Evolutionary conservation across 1,140 invertebrate genomes (phyloP).

Genomic region (Drosophila rufa): DNA sequence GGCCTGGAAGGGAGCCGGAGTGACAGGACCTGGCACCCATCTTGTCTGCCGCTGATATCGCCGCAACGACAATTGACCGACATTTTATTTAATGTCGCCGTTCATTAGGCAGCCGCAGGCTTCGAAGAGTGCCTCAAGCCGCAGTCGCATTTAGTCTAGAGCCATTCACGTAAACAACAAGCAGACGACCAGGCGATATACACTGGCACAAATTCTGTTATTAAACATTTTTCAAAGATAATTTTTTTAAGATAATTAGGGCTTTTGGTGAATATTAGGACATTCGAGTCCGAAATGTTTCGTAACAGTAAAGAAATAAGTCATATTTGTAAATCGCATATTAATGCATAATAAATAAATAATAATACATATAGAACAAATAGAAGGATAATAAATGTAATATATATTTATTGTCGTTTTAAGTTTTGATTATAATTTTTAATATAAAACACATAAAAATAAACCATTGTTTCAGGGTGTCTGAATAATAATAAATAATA

Average conservation of each 20-base stretch:
- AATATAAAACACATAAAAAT: too few species aligned
- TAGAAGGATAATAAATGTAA: too few species aligned
- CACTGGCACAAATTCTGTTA: not conserved
- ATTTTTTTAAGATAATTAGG: not conserved
- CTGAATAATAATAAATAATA: too few species aligned
- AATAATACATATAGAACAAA: too few species aligned
- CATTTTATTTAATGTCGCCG: constrained; percentile 81
- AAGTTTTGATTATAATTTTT: too few species aligned
- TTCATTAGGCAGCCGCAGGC: constrained; percentile 74
- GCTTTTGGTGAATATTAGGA: not conserved
- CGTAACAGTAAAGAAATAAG: not conserved
- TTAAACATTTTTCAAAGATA: not conserved
- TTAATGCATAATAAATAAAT: too few species aligned
- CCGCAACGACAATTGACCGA: constrained; percentile 79
- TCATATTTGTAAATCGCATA: too few species aligned
- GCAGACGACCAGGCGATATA: constrained; percentile 13
- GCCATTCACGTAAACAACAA: constrained; percentile 44
- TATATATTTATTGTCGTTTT: too few species aligned
- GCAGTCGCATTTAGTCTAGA: constrained; percentile 63
- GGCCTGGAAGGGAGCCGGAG: not conserved
- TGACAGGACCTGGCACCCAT: constrained; percentile 10
- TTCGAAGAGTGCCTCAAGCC: constrained; percentile 36
- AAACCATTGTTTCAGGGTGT: too few species aligned
- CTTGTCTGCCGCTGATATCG: constrained; percentile 68
- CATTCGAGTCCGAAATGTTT: not conserved